These are phyloP conservation scores for Metopolophium dirhodum DNA, from an alignment of 1,140 invertebrate species.

Conservation along the genomic window DNA sequence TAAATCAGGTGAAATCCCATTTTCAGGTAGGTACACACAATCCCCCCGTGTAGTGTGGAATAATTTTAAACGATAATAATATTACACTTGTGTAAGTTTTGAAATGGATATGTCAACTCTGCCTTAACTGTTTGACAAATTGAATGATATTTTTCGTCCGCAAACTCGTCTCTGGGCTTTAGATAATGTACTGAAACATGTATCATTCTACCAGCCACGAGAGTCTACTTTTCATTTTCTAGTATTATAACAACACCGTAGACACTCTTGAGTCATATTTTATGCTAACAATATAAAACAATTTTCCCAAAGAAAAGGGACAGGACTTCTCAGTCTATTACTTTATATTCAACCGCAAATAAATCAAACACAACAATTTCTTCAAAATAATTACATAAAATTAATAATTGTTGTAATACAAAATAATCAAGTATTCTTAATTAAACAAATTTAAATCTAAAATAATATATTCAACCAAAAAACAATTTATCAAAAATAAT, in stretches of 20 bases:
- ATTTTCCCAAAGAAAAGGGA: background rate
- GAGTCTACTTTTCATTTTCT: slow-evolving; percentile 33
- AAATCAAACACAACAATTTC: background rate
- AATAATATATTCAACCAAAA: background rate
- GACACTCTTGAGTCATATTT: background rate
- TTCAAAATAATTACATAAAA: background rate
- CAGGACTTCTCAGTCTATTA: background rate
- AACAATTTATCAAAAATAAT: background rate
- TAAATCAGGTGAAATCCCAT: slow-evolving; percentile 46
- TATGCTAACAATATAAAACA: background rate
- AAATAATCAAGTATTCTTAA: background rate
- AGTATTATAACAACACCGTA: background rate
- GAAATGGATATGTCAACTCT: slow-evolving; percentile 54
- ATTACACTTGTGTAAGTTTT: slow-evolving; percentile 32
- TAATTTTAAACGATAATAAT: slow-evolving; percentile 52
- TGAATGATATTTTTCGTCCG: slow-evolving; percentile 42
- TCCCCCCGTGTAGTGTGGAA: slow-evolving; percentile 5
- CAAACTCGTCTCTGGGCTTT: slow-evolving; percentile 25
- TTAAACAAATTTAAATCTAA: background rate
- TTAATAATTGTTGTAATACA: background rate
- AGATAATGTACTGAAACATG: slow-evolving; percentile 49
- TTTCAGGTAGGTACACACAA: background rate
- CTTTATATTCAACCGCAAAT: background rate
- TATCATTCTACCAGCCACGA: slow-evolving; percentile 14
- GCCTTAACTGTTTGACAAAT: slow-evolving; percentile 47